Base-by-base conservation (phyloP, 2,888 invertebrate species). In the Beris chalybata region DNA sequence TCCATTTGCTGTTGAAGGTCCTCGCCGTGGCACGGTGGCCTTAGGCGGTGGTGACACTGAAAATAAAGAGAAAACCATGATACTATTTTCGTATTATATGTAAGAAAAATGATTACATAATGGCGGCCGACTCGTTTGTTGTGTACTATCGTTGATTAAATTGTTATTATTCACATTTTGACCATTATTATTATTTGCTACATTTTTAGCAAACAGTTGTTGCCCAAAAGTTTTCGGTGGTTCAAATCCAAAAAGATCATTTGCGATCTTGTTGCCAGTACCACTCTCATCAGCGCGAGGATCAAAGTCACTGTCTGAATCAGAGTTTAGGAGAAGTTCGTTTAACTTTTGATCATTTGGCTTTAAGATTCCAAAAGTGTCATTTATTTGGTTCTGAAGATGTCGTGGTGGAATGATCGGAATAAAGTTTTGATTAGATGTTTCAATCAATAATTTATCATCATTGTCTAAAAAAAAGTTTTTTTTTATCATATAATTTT, bases 41-140 rank as follows among this genome's bases (percentile, higher is more conserved):
- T 92, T 93, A 67, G 95, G 94, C 67, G 95, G 95, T 70, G 95
- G 94, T 54, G 93, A 92, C 86, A 95, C 95, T 95, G 38, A 5
- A 38, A 38, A 38, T 38, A 3, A 22, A 22, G 22, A 22, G 22
- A 3, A 2, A 22, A 22, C 22, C 22, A 22, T 22, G 22, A 3
- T 2, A 22, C 22, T 22, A 22, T 22, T 22, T 22, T 22, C 22
- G 22, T 22, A 22, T 22, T 2, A 22, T 22, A 22, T 22, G 22
- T 22, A 22, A 22, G 22, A 22, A 22, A 22, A 22, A 22, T 22
- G 22, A 89, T 85, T 81, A 92, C 92, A 81, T 71, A 91, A 81
- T 61, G 91, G 91, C 65, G 91, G 87, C 67, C 87, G 83, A 77
- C 78, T 83, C 53, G 78, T 75, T 15, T 77, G 68, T 70, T 63